These are phyloP conservation scores for Mongoloraphidia duomilia DNA, from an alignment of 2,888 invertebrate genomes.

Conservation along the genomic window DNA sequence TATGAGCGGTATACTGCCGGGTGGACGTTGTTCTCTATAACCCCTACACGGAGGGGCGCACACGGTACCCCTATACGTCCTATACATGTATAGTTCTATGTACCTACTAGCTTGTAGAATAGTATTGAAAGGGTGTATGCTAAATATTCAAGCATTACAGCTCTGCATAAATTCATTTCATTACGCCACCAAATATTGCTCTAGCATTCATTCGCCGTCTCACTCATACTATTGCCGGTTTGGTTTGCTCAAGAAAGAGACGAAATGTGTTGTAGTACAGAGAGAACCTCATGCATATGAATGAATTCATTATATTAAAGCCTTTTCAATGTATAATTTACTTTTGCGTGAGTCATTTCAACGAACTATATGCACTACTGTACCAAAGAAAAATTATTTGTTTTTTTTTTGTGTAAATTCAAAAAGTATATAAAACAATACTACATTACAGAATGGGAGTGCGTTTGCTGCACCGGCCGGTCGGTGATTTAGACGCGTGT, in stretches of 20 bases:
- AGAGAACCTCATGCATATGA: constrained; percentile 42
- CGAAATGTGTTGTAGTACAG: constrained; percentile 16
- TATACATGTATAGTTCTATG: neutral
- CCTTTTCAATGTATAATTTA: constrained; percentile 52
- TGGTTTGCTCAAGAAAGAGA: constrained; percentile 4
- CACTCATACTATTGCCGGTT: no score
- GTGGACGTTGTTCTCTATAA: no score
- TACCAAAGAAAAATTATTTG: constrained; percentile 3
- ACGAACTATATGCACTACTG: neutral
- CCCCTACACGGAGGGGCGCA: neutral
- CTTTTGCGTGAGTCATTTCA: constrained; percentile 50
- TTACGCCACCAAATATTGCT: constrained; percentile 49
- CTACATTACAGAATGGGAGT: no score
- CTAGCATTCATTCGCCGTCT: constrained; percentile 26
- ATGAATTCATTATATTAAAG: constrained; percentile 51
- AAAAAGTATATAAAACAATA: no score
- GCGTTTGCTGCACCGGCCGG: no score
- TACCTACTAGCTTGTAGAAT: neutral
- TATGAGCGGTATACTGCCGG: no score
- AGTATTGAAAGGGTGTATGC: constrained; percentile 19
- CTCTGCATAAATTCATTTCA: constrained; percentile 52
- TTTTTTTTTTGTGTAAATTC: neutral
- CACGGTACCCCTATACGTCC: neutral
- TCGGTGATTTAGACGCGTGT: no score
- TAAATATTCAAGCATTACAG: constrained; percentile 44